A percentile compares a stretch with the other conserved stretches of the same genome.
Evolutionary conservation across 2,888 invertebrate species (phyloP).

Genomic region (Euzetes globulus): DNA sequence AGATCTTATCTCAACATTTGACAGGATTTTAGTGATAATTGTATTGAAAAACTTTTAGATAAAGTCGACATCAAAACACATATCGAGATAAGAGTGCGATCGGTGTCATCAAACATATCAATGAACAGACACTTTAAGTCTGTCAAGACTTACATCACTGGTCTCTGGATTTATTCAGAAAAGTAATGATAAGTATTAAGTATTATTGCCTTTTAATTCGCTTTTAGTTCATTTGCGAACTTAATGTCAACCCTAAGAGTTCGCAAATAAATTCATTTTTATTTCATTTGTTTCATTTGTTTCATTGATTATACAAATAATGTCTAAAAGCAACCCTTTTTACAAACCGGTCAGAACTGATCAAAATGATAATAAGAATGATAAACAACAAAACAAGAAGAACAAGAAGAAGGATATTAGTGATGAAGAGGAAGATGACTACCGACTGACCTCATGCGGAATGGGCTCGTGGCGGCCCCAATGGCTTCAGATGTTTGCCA

Average conservation of each 20-base stretch:
- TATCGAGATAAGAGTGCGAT: background rate
- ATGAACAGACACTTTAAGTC: conserved; percentile 12
- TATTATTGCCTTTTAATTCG: background rate
- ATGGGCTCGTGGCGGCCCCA: conserved; percentile 39
- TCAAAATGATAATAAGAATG: background rate
- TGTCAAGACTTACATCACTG: conserved; percentile 10
- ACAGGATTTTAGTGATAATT: background rate
- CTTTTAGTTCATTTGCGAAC: background rate
- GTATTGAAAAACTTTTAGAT: background rate
- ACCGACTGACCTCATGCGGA: conserved; percentile 36
- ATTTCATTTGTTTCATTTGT: background rate
- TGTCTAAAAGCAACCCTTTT: background rate
- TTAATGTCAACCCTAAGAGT: too few relatives aligned
- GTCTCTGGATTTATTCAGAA: conserved; percentile 17
- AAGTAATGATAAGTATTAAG: background rate
- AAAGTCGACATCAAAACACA: conserved; percentile 12
- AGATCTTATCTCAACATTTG: too few relatives aligned
- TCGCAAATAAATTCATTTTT: background rate
- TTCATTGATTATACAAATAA: background rate
- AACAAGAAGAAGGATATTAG: background rate
- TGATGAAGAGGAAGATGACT: conserved; percentile 22
- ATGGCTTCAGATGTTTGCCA: conserved; percentile 40
- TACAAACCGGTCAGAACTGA: conserved; percentile 4
- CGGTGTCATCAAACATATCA: conserved; percentile 17
- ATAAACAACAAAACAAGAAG: background rate